Base-by-base conservation (phyloP, 2,113 vertebrate genomes). In the Tragelaphus buxtoni region DNA sequence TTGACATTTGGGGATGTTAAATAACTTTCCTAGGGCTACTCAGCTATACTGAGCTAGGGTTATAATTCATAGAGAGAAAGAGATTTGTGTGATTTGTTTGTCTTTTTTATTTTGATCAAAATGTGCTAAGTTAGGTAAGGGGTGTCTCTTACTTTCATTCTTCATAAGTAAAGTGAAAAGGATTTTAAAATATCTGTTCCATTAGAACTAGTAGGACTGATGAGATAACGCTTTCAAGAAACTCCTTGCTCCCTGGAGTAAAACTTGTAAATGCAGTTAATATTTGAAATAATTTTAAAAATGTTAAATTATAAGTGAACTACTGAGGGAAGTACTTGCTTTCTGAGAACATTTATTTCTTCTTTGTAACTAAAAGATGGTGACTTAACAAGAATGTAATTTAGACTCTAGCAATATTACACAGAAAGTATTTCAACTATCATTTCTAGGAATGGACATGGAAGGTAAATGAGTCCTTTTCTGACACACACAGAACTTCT, bases 271-370 rank as follows among this genome's bases (percentile, higher is more conserved):
- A 94, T 89, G 11, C 72, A 83, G 83, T 53, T 94, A 87, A 88
- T 86, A 83, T 56, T 82, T 92, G 77, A 98, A 95, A 94, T 82
- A 86, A 96, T 95, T 92, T 91, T 30, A 88, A 96, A 85, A 32
- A 89, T 80, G 96, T 96, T 74, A 88, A 96, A 97, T 97, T 84
- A 60, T 82, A 86, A 91, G 42, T 93, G 77, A 94, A 85, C 92
- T 95, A 79, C 56, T 72, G 39, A 77, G 30, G 30, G 86, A 83
- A 42, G 65, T 13, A 28, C 47, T 93, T 82, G 39, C 45, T 90
- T 90, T 94, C 88, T 81, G 77, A 90, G 69, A 93, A n/a, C 9
- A 85, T 61, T n/a, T 96, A 61, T 83, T 77, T 42, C 58, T 56
- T 91, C 45, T 96, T 86, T 77, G 30, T 90, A 85, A 95, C 13